These are phyloP conservation scores for Dryadula phaetusa DNA, from an alignment of 2,888 invertebrate genomes.

Conservation along the genomic window DNA sequence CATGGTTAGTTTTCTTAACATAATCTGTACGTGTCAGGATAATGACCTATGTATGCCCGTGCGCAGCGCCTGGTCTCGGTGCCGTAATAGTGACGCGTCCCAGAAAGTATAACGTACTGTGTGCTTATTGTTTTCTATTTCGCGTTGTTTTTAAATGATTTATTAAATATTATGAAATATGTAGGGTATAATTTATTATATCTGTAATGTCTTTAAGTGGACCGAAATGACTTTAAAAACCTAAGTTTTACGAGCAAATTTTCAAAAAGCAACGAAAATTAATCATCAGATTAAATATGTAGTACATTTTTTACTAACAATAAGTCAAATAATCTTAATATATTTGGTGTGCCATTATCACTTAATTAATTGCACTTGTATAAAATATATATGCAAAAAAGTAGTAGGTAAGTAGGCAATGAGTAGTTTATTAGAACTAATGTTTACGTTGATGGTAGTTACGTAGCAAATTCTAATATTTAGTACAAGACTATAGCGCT, in stretches of 20 bases:
- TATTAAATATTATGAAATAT: neutral
- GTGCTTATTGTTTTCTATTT: conserved; percentile 45
- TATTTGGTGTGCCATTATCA: neutral
- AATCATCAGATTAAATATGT: too few species aligned
- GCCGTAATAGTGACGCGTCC: conserved; percentile 49
- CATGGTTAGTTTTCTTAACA: conserved; percentile 33
- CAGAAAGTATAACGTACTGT: conserved; percentile 46
- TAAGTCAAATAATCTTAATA: too few species aligned
- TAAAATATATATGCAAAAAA: too few species aligned
- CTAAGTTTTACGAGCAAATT: too few species aligned
- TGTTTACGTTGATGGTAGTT: too few species aligned
- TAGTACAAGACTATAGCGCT: too few species aligned
- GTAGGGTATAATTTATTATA: neutral
- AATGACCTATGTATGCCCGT: conserved; percentile 52
- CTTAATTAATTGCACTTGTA: conserved; percentile 23
- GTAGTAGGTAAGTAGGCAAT: too few species aligned
- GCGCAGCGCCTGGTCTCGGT: conserved; percentile 45
- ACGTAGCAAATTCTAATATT: too few species aligned
- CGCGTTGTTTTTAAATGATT: conserved; percentile 21
- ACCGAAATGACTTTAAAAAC: neutral
- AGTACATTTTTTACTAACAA: too few species aligned
- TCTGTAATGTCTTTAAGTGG: neutral
- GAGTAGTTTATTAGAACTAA: too few species aligned
- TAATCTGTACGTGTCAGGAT: conserved; percentile 50
- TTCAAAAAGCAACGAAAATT: too few species aligned